Percentiles rank a stretch among this genome's conserved stretches.
phyloP scores from a whole-genome alignment of 2,888 invertebrate genomes.

The Xestia ashworthii region DNA sequence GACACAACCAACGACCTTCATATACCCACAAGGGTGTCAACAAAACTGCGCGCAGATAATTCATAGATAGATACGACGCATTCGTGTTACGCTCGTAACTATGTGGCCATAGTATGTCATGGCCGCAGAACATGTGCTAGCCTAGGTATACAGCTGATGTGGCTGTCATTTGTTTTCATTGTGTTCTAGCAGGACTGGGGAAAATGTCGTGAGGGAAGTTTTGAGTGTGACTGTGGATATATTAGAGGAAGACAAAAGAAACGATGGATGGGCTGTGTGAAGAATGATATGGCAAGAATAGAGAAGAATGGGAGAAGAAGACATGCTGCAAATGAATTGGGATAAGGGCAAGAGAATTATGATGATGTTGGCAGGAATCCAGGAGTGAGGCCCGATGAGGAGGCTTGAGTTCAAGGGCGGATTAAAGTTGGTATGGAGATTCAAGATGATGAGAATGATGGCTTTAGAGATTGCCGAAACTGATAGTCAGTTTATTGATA shows the following conservation, averaged over 20 bases:
- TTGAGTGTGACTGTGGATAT: too few relatives aligned
- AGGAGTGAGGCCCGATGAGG: conserved; percentile 6
- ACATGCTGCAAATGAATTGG: too few relatives aligned
- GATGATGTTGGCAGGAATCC: too few relatives aligned
- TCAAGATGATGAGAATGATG: too few relatives aligned
- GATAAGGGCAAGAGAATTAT: too few relatives aligned
- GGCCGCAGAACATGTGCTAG: conserved; percentile 55
- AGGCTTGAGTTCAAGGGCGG: conserved; percentile 29
- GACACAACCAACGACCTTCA: conserved; percentile 51
- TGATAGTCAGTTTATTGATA: neutral
- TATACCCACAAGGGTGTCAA: conserved; percentile 55
- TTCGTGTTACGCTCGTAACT: conserved; percentile 43
- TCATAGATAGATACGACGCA: conserved; percentile 52
- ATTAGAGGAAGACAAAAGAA: too few relatives aligned
- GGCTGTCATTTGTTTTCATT: conserved; percentile 34
- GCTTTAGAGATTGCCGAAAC: neutral
- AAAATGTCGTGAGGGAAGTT: too few relatives aligned
- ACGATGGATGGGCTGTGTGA: too few relatives aligned
- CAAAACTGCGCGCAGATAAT: conserved; percentile 58
- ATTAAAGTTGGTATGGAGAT: too few relatives aligned
- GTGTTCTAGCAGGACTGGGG: conserved; percentile 21
- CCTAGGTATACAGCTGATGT: conserved; percentile 52
- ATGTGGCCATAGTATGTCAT: conserved; percentile 59
- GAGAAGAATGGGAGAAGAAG: too few relatives aligned
- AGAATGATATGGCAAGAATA: too few relatives aligned